phyloP scores from a whole-genome alignment of 2,797 vertebrate genomes.

The Schizopygopsis pylzovi region DNA sequence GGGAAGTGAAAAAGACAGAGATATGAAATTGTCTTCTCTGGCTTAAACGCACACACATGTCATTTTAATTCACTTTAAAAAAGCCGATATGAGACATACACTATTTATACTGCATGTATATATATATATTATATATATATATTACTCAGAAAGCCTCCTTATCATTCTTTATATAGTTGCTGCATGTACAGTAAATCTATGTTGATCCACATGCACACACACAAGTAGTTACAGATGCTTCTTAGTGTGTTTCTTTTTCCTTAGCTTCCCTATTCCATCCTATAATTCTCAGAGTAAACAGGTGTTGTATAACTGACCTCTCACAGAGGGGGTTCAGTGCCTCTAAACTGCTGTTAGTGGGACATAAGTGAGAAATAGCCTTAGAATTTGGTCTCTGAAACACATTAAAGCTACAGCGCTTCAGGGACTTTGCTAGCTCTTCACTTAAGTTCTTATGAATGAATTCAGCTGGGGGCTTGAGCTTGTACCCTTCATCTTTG shows the following conservation, averaged over 20 bases:
- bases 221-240: neutral
- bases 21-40: neutral
- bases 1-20: neutral
- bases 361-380: constrained; percentile 25
- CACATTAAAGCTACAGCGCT: constrained; percentile 34
- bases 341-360: constrained; percentile 42
- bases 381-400: constrained; percentile 23
- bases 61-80: neutral
- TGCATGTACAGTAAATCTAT: neutral
- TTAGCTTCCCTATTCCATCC: neutral
- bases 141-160: neutral
- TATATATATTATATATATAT: no score
- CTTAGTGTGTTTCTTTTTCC: constrained; percentile 1
- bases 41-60: neutral
- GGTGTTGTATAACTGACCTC: constrained; percentile 32
- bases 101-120: neutral
- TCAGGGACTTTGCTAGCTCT: constrained; percentile 22
- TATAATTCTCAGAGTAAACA: constrained; percentile 1
- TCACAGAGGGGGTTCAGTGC: neutral
- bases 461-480: constrained; percentile 38
- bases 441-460: constrained; percentile 42
- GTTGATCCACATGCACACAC: neutral
- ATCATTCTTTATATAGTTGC: neutral
- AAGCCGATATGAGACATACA: neutral
- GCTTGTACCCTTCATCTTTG: constrained; percentile 47